These are phyloP conservation scores for Syngnathus scovelli DNA, from an alignment of 2,113 vertebrate genomes.

Conservation along the genomic window DNA sequence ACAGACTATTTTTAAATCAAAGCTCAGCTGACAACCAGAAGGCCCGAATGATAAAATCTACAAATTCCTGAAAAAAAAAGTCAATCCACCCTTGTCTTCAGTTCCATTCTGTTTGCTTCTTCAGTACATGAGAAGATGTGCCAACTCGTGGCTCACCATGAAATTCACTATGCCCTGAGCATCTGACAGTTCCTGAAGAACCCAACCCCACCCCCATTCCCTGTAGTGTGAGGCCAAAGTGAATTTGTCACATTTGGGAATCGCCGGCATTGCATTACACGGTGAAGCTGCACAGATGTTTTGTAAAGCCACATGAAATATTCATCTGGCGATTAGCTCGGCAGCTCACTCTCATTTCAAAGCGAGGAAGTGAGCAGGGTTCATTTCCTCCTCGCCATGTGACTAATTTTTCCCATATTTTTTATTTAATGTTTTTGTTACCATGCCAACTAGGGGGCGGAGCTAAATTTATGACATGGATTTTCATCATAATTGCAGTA, in stretches of 20 bases:
- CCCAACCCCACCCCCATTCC: not conserved
- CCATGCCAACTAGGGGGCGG: not conserved
- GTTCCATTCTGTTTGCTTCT: no score
- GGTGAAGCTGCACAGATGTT: slow-evolving; percentile 49
- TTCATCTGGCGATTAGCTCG: slow-evolving; percentile 39
- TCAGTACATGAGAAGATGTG: no score
- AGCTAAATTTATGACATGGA: not conserved
- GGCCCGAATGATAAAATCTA: no score
- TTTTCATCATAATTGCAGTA: not conserved
- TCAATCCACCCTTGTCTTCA: not conserved
- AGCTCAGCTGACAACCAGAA: slow-evolving; percentile 1
- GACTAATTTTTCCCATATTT: not conserved
- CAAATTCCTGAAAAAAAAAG: not conserved
- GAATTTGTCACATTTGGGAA: slow-evolving; percentile 26
- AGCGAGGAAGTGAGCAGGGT: slow-evolving; percentile 30
- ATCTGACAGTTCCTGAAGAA: not conserved
- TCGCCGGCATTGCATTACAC: slow-evolving; percentile 26
- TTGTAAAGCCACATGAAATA: slow-evolving; percentile 48
- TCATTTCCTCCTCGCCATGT: not conserved
- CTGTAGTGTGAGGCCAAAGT: slow-evolving; percentile 3
- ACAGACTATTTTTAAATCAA: slow-evolving; percentile 30
- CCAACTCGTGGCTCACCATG: no score
- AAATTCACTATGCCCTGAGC: not conserved
- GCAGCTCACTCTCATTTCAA: slow-evolving; percentile 29
- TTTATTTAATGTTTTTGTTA: not conserved